phyloP scores from a whole-genome alignment of 2,888 invertebrate species.

The Apamea crenata region DNA sequence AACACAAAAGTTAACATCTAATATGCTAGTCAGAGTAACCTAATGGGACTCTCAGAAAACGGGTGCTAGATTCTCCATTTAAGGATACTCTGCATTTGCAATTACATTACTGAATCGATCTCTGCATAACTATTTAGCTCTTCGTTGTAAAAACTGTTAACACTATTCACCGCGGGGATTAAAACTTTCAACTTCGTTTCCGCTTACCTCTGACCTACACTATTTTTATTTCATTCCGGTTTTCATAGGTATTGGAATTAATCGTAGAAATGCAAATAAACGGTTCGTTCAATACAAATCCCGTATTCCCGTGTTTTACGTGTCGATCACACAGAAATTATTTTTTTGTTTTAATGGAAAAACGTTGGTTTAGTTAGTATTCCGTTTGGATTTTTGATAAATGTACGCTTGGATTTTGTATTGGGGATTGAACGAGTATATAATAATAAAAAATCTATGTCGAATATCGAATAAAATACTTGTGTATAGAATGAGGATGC shows the following conservation, averaged over 20 bases:
- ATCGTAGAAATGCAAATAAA: conserved; percentile 39
- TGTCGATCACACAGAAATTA: conserved; percentile 15
- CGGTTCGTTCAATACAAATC: conserved; percentile 1
- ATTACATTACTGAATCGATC: background rate
- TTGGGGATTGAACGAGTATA: background rate
- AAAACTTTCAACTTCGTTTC: background rate
- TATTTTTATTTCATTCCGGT: conserved; percentile 28
- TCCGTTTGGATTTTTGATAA: conserved; percentile 18
- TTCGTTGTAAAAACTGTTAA: background rate
- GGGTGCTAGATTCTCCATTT: background rate
- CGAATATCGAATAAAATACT: conserved; percentile 9
- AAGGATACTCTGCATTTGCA: background rate
- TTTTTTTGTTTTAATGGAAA: conserved; percentile 35
- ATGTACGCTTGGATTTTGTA: conserved; percentile 11
- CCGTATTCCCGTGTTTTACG: conserved; percentile 12
- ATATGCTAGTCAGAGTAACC: background rate
- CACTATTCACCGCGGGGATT: background rate
- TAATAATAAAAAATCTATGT: background rate
- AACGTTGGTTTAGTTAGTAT: conserved; percentile 5
- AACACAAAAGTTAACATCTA: too few relatives aligned
- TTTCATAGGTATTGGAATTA: conserved; percentile 21
- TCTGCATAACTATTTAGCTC: background rate
- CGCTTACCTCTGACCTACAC: conserved; percentile 6
- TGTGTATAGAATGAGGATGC: background rate
- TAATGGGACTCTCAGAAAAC: background rate